Percentiles rank a stretch among this genome's conserved stretches.
Conservation (phyloP, 2,888 invertebrate genomes). For the Sesia apiformis region DNA sequence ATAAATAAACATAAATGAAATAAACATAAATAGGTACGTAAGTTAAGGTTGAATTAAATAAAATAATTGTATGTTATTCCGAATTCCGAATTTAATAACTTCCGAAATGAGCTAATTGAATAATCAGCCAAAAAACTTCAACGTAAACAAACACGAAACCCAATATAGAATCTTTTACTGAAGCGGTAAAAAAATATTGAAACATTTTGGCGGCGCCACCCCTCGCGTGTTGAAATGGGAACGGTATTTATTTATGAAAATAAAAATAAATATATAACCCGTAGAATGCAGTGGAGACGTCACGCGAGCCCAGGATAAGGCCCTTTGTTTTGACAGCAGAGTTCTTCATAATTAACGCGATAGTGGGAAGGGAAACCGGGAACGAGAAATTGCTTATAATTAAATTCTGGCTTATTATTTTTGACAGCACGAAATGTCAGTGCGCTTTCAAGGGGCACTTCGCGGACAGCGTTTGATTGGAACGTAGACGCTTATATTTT, state of each 20-base stretch:
- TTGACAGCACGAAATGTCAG: background rate
- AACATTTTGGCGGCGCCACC: slow-evolving; percentile 18
- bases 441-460: background rate
- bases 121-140: background rate
- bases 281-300: slow-evolving; percentile 17
- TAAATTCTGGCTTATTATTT: background rate
- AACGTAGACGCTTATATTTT: too few relatives aligned
- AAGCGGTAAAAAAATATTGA: slow-evolving; percentile 7
- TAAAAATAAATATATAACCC: slow-evolving; percentile 1
- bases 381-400: background rate
- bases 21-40: too few relatives aligned
- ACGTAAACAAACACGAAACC: background rate
- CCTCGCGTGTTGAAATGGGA: slow-evolving; percentile 33
- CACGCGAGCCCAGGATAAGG: slow-evolving; percentile 19
- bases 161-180: background rate
- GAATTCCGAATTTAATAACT: background rate
- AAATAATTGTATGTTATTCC: too few relatives aligned
- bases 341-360: background rate
- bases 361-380: background rate
- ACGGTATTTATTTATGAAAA: slow-evolving; percentile 18
- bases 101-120: background rate
- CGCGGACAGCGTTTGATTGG: background rate
- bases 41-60: too few relatives aligned
- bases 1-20: too few relatives aligned
- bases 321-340: slow-evolving; percentile 7